Conservation (phyloP, 2,888 invertebrate genomes). For the Drosophila quasianomalipes region DNA sequence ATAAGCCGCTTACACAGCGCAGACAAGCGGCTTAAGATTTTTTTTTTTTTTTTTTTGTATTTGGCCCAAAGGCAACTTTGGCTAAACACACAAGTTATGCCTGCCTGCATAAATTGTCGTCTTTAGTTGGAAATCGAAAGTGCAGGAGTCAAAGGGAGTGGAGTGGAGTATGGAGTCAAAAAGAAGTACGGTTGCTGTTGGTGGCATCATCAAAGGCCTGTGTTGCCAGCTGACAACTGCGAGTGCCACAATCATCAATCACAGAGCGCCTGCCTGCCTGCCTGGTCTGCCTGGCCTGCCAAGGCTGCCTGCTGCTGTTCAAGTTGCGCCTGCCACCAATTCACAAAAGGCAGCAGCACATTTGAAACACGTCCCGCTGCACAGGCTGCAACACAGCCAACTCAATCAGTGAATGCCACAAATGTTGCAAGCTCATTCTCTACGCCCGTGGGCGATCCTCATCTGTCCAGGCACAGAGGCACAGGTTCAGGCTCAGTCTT, state of each 20-base stretch:
- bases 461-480: slow-evolving; percentile 19
- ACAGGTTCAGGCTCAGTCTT: slow-evolving; percentile 11
- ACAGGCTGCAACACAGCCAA: slow-evolving; percentile 23
- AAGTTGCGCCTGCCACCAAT: slow-evolving; percentile 44
- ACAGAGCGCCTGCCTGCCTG: slow-evolving; percentile 31
- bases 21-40: slow-evolving; percentile 45
- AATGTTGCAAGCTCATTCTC: slow-evolving; percentile 57
- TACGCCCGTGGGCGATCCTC: slow-evolving; percentile 50
- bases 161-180: slow-evolving; percentile 14
- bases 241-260: slow-evolving; percentile 75
- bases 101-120: slow-evolving; percentile 71
- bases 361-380: slow-evolving; percentile 34
- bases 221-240: slow-evolving; percentile 50
- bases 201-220: slow-evolving; percentile 64
- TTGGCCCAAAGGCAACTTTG: slow-evolving; percentile 30
- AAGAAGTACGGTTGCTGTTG: slow-evolving; percentile 18
- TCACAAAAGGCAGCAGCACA: slow-evolving; percentile 14
- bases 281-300: neutral
- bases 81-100: slow-evolving; percentile 71
- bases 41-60: slow-evolving; percentile 2
- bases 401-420: slow-evolving; percentile 53
- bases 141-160: slow-evolving; percentile 13
- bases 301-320: slow-evolving; percentile 20
- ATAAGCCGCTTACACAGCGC: slow-evolving; percentile 62
- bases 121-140: slow-evolving; percentile 71